Percentiles rank a stretch among this genome's conserved stretches.
Conservation (phyloP, 37 sponge, comb jelly and placozoan genomes). For the Mnemiopsis leidyi region DNA sequence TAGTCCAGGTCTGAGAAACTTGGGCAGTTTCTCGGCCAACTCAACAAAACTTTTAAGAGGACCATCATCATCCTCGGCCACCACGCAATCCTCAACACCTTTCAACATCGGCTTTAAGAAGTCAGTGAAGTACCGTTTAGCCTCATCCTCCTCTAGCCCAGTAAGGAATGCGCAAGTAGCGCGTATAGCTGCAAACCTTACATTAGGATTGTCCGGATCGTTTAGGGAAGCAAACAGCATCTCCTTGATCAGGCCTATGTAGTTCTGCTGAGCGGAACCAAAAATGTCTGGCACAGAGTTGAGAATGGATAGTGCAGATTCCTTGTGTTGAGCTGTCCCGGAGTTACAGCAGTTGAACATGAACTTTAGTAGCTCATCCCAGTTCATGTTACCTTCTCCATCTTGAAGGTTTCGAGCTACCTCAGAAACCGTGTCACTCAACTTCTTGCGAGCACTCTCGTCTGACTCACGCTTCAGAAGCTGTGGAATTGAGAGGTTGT, state of each 20-base stretch:
- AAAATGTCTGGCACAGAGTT: slow-evolving; percentile 88
- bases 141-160: slow-evolving; percentile 68
- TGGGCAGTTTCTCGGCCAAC: slow-evolving; percentile 84
- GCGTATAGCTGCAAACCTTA: slow-evolving; percentile 76
- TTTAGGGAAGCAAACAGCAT: slow-evolving; percentile 80
- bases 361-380: slow-evolving; percentile 91
- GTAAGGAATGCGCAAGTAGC: slow-evolving; percentile 75
- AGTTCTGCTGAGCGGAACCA: slow-evolving; percentile 78
- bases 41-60: slow-evolving; percentile 88
- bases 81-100: slow-evolving; percentile 75
- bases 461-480: slow-evolving; percentile 69
- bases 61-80: slow-evolving; percentile 73
- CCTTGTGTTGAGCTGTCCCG: slow-evolving; percentile 71
- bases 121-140: slow-evolving; percentile 54
- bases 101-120: slow-evolving; percentile 61
- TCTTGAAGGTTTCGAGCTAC: slow-evolving; percentile 84
- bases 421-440: slow-evolving; percentile 93
- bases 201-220: slow-evolving; percentile 66
- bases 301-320: slow-evolving; percentile 88
- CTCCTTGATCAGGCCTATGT: slow-evolving; percentile 76
- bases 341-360: slow-evolving; percentile 83
- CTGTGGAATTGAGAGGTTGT: no score
- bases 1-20: slow-evolving; percentile 79
- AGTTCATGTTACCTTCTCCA: slow-evolving; percentile 78
- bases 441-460: slow-evolving; percentile 74